Evolutionary conservation across 2,113 vertebrate genomes (phyloP).

Genomic region (Zonotrichia leucophrys): DNA sequence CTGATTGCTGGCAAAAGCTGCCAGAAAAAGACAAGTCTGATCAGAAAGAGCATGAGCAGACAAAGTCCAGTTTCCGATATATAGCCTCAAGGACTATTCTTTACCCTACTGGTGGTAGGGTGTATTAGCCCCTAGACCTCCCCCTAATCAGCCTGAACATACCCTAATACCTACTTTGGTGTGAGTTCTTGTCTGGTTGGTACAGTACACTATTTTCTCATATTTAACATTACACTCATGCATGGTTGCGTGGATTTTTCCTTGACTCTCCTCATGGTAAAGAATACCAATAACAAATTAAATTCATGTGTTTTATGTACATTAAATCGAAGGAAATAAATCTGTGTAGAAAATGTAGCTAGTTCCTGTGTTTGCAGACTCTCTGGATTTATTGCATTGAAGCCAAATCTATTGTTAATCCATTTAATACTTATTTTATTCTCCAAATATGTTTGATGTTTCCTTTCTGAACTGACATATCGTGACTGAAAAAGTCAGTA

Average conservation of each 20-base stretch:
- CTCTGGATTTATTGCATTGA: slow-evolving; percentile 25
- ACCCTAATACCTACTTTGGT: background rate
- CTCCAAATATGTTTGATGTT: slow-evolving; percentile 24
- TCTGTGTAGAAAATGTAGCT: slow-evolving; percentile 34
- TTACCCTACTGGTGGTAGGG: background rate
- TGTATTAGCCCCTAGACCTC: background rate
- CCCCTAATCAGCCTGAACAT: background rate
- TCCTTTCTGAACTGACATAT: background rate
- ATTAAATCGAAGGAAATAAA: slow-evolving; percentile 41
- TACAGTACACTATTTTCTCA: background rate
- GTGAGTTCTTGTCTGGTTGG: background rate
- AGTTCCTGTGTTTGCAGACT: slow-evolving; percentile 25
- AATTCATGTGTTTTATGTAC: slow-evolving; percentile 30
- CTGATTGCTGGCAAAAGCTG: slow-evolving; percentile 1
- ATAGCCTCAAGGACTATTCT: background rate
- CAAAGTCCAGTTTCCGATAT: background rate
- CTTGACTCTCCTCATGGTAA: background rate
- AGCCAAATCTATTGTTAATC: slow-evolving; percentile 46
- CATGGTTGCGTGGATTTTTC: background rate
- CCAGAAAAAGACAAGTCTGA: slow-evolving; percentile 42
- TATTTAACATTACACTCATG: background rate
- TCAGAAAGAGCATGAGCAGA: slow-evolving; percentile 23
- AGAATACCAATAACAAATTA: slow-evolving; percentile 18
- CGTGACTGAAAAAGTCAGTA: background rate
- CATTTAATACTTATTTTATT: slow-evolving; percentile 39